phyloP scores from a whole-genome alignment of 2,113 vertebrate genomes.

The Corynorhinus townsendii region DNA sequence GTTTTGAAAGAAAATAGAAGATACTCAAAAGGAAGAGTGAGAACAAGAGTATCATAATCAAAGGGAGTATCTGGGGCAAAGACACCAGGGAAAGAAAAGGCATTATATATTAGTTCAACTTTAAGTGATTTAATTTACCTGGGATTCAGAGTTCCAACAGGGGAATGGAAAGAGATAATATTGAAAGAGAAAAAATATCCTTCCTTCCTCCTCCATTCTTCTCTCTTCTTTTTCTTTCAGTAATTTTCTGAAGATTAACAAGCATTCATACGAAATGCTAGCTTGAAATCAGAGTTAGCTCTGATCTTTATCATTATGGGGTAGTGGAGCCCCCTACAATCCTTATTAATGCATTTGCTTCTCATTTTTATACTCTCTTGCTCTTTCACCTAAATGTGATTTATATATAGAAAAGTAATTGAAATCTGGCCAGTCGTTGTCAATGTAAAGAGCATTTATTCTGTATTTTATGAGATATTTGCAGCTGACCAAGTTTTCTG shows the following conservation, averaged over 20 bases:
- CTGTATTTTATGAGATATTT: constrained; percentile 9
- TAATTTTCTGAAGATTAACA: background rate
- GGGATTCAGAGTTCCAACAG: background rate
- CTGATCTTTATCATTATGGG: background rate
- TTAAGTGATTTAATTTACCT: background rate
- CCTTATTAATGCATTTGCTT: background rate
- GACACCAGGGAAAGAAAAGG: background rate
- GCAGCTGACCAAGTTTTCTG: background rate
- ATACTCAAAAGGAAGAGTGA: background rate
- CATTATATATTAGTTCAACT: background rate
- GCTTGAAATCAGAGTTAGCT: background rate
- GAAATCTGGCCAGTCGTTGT: background rate
- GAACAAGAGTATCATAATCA: background rate
- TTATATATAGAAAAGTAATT: constrained; percentile 40
- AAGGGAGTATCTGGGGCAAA: background rate
- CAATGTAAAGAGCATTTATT: constrained; percentile 4
- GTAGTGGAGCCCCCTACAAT: background rate
- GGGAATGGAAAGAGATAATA: background rate
- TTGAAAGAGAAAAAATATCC: background rate
- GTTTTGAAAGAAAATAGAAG: background rate
- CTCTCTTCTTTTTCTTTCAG: background rate
- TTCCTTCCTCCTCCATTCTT: background rate
- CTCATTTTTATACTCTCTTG: background rate
- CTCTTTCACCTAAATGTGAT: constrained; percentile 31
- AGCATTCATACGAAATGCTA: background rate